Base-by-base conservation (phyloP, 2,888 invertebrate species). In the Lasioglossum pauxillum region DNA sequence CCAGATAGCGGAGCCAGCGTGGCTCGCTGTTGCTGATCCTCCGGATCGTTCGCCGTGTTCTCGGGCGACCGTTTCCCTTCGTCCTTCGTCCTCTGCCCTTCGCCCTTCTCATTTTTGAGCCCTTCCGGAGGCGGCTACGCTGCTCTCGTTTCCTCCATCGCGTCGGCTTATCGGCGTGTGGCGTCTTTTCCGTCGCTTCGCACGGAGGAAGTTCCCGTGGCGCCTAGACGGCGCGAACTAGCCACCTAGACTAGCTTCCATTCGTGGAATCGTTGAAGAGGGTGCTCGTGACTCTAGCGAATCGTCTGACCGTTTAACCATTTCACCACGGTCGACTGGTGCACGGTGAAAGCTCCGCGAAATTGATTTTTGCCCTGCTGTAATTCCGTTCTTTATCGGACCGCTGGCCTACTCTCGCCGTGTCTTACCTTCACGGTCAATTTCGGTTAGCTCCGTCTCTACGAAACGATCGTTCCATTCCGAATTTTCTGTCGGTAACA, bases 1-100 rank as follows among this genome's bases (percentile, higher is more conserved):
- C 79, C 82, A 84, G 83, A 88, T 80, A 82, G 60, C 75, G 76
- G 49, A 69, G 69, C 77, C 38, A 57, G 79, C 60, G 73, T 10
- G 41, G 49, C 77, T 72, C 78, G 73, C 69, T n/a, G 49, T 35
- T 35, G 69, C 69, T 75, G 75, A 82, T 82, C 78, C 83, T 64
- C 72, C 53, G 69, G 76, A 85, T 53, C 80, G 75, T 80, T 75
- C 80, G 10, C 14, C 76, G 57, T 77, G 76, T 57, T 74, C 64
- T 41, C 73, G 46, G 38, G 49, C 57, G 27, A n/a, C 46, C 49
- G 60, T 74, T 84, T 49, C 67, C 76, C 76, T 53, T 16, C 53
- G 38, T 23, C 41, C 49, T 57, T 41, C 53, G 10, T 53, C 53
- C 53, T 53, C 53, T n/a, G 53, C 72, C 72, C 76, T 41, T 14